Evolutionary conservation across 2,888 invertebrate genomes (phyloP).

Genomic region (Macaria liturata): DNA sequence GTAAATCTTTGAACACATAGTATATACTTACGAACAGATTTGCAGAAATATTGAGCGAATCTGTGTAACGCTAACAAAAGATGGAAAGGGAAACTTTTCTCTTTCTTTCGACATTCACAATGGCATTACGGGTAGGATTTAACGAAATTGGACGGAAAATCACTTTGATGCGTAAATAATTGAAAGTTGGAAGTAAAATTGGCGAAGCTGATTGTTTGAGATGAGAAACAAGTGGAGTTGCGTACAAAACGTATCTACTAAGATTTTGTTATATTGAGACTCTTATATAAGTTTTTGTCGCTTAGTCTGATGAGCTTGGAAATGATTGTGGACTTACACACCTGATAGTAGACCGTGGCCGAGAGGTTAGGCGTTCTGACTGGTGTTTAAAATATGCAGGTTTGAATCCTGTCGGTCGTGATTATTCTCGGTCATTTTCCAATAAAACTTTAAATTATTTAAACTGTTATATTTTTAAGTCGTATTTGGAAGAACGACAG

Average conservation of each 20-base stretch:
- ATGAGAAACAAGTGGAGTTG: conserved; percentile 25
- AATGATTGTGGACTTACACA: too few species aligned
- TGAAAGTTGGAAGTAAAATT: conserved; percentile 59
- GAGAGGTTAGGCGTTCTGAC: too few species aligned
- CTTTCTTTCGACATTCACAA: conserved; percentile 52
- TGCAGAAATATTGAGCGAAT: conserved; percentile 38
- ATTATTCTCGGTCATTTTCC: too few species aligned
- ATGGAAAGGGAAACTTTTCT: conserved; percentile 42
- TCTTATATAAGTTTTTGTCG: too few species aligned
- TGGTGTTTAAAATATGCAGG: too few species aligned
- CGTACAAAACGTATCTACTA: not conserved
- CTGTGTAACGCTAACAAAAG: conserved; percentile 47
- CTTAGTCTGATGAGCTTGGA: too few species aligned
- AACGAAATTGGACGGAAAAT: conserved; percentile 59
- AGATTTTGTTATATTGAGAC: too few species aligned
- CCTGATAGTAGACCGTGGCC: too few species aligned
- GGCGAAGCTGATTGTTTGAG: conserved; percentile 45
- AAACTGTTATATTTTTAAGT: too few species aligned
- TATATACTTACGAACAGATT: conserved; percentile 18
- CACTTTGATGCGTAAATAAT: conserved; percentile 64
- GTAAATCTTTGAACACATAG: conserved; percentile 1
- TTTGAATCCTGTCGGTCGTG: too few species aligned
- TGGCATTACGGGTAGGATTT: conserved; percentile 56
- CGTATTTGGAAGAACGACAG: too few species aligned
- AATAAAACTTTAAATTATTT: too few species aligned